phyloP scores from a whole-genome alignment of 2,113 vertebrate genomes.

The Callipepla squamata region DNA sequence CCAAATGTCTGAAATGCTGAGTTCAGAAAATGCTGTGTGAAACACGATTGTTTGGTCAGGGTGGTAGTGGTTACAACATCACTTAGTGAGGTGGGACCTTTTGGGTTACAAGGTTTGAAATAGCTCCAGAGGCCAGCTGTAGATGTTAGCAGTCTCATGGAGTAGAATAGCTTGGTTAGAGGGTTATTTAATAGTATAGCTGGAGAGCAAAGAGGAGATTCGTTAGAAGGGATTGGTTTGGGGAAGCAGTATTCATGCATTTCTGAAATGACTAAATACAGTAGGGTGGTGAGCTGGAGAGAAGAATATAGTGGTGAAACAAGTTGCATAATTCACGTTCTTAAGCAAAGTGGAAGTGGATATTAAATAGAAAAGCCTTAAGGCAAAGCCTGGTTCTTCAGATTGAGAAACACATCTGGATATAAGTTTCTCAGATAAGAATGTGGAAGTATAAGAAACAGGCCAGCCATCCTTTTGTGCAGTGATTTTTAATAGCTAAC shows the following conservation, averaged over 20 bases:
- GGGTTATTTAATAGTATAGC: neutral
- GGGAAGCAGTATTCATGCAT: neutral
- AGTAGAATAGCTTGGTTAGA: neutral
- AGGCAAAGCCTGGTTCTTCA: neutral
- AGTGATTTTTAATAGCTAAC: conserved; percentile 13
- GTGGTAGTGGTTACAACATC: neutral
- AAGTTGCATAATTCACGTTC: neutral
- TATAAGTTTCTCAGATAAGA: conserved; percentile 9
- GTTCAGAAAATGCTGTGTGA: neutral
- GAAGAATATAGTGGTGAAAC: neutral
- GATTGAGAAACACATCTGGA: conserved; percentile 7
- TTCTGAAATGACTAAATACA: neutral
- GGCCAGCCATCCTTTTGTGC: neutral
- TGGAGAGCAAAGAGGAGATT: neutral
- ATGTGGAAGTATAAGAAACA: conserved; percentile 23
- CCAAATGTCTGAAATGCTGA: neutral
- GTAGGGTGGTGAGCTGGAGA: neutral
- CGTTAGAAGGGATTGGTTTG: neutral
- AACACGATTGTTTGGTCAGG: neutral
- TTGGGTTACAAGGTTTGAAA: neutral
- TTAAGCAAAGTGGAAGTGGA: neutral
- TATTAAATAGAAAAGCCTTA: neutral
- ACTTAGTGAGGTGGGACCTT: neutral
- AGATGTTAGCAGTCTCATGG: neutral
- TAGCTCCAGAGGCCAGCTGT: neutral